These are phyloP conservation scores for Seladonia tumulorum DNA, from an alignment of 2,888 invertebrate genomes.

Conservation along the genomic window DNA sequence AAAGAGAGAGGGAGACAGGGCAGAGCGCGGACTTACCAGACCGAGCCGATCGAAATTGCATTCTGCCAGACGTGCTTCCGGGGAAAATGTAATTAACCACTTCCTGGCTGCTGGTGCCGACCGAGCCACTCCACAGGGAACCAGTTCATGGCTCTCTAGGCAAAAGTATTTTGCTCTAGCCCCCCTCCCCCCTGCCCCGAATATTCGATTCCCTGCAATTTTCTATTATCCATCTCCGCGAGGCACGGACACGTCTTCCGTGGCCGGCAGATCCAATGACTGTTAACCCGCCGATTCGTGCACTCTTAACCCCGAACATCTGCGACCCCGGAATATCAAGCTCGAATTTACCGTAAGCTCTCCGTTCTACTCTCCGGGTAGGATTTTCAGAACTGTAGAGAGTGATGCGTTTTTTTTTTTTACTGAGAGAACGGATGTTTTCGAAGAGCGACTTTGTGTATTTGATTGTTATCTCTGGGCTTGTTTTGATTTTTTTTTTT, in stretches of 20 bases:
- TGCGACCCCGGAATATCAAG: neutral
- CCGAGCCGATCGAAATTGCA: conserved; percentile 68
- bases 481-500: neutral
- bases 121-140: conserved; percentile 14
- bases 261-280: neutral
- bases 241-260: conserved; percentile 3
- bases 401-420: neutral
- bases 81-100: conserved; percentile 69
- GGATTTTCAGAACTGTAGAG: neutral
- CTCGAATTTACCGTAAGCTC: neutral
- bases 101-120: conserved; percentile 51
- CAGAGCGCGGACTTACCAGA: conserved; percentile 21
- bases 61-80: conserved; percentile 65
- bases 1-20: neutral
- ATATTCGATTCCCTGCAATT: conserved; percentile 26
- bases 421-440: neutral
- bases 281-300: neutral
- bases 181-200: neutral
- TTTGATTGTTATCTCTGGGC: neutral
- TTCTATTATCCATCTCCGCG: neutral
- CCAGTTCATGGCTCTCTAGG: conserved; percentile 13
- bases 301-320: neutral
- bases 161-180: conserved; percentile 32
- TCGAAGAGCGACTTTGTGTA: neutral
- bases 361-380: neutral